Conservation (phyloP, 2,797 vertebrate species). For the Eulemur coronatus region DNA sequence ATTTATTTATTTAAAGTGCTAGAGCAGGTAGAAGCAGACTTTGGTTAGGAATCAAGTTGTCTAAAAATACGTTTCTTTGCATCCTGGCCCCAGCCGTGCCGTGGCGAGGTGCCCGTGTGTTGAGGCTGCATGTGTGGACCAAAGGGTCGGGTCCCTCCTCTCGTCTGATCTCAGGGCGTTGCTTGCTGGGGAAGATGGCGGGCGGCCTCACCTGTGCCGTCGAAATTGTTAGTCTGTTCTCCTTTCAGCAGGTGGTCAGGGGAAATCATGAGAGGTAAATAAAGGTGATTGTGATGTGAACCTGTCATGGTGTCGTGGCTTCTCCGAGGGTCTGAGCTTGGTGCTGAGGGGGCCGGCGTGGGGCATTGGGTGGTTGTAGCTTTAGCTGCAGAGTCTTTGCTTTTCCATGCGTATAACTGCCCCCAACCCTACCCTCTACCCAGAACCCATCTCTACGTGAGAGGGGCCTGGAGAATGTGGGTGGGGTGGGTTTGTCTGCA, state of each 20-base stretch:
- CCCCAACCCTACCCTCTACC: accelerated
- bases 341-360: accelerated
- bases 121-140: background rate
- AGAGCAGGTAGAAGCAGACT: background rate
- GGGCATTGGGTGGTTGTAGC: background rate
- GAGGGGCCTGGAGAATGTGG: background rate
- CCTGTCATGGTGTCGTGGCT: background rate
- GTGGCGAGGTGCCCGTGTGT: background rate
- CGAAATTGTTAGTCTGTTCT: background rate
- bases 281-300: background rate
- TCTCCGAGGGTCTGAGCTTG: background rate
- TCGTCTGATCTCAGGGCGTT: background rate
- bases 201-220: background rate
- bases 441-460: no score
- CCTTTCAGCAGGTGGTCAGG: background rate
- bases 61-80: background rate
- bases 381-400: background rate
- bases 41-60: background rate
- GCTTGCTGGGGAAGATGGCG: background rate
- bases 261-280: background rate
- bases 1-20: background rate
- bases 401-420: accelerated
- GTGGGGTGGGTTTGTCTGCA: background rate
- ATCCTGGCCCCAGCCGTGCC: background rate
- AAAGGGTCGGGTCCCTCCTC: accelerated